A percentile compares a stretch with the other conserved stretches of the same genome.
phyloP scores from a whole-genome alignment of 2,113 vertebrate genomes.

The Catharus fuscescens region DNA sequence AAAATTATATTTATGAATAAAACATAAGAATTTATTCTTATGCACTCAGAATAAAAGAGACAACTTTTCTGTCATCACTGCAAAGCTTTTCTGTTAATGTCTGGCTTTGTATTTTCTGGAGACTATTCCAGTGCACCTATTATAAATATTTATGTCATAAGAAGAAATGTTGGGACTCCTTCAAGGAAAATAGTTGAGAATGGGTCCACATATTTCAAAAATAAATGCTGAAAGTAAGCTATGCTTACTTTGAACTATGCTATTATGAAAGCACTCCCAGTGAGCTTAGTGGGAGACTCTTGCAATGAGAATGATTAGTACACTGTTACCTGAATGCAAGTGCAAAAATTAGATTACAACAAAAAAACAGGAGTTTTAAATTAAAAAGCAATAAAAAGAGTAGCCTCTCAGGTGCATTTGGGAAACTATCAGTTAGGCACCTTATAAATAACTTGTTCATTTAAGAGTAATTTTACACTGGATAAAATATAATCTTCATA shows the following conservation, averaged over 20 bases:
- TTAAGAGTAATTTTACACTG: neutral
- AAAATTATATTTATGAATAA: conserved; percentile 13
- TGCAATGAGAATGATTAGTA: neutral
- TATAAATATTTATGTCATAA: conserved; percentile 53
- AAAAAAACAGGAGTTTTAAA: neutral
- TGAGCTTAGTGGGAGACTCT: neutral
- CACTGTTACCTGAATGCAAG: neutral
- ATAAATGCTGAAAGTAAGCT: conserved; percentile 2
- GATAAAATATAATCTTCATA: neutral
- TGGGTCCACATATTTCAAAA: neutral
- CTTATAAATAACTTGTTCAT: neutral
- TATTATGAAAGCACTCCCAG: neutral
- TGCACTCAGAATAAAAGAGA: neutral
- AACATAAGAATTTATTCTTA: conserved; percentile 18
- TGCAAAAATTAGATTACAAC: neutral
- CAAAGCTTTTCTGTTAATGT: neutral
- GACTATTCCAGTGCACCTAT: neutral
- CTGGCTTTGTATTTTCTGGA: conserved; percentile 23
- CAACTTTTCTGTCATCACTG: neutral
- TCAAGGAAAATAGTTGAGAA: conserved; percentile 36
- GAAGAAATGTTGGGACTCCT: neutral
- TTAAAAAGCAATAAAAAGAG: neutral
- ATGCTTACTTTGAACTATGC: neutral
- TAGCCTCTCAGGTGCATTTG: neutral
- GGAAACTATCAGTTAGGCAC: neutral